Conservation (phyloP, 2,888 invertebrate species). For the Apeira syringaria region DNA sequence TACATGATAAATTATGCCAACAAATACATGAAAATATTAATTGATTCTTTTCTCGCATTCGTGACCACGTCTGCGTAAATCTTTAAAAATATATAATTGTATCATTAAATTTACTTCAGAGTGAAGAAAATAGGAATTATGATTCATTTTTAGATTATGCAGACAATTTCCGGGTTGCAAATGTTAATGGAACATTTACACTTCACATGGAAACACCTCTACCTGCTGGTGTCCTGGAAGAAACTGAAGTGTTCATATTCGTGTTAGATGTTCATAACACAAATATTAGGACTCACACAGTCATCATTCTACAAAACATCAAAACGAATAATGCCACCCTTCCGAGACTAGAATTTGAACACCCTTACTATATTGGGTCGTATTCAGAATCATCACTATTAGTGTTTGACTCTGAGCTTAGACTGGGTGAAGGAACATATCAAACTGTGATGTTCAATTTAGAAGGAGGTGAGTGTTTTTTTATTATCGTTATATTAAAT, state of each 20-base stretch:
- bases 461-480: constrained; percentile 22
- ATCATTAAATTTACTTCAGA: too few species aligned
- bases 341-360: constrained; percentile 17
- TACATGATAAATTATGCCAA: too few species aligned
- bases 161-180: constrained; percentile 36
- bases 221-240: constrained; percentile 27
- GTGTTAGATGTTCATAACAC: constrained; percentile 30
- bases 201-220: constrained; percentile 26
- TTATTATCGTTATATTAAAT: neutral
- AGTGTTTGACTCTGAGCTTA: constrained; percentile 20
- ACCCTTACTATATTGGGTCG: constrained; percentile 24
- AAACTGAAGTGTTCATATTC: constrained; percentile 35
- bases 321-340: neutral
- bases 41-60: too few species aligned
- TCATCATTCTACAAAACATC: constrained; percentile 21
- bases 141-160: constrained; percentile 41
- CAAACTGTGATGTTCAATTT: constrained; percentile 18
- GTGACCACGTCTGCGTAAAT: too few species aligned
- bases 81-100: too few species aligned
- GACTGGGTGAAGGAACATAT: constrained; percentile 20
- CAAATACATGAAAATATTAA: too few species aligned
- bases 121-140: constrained; percentile 19
- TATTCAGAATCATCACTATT: constrained; percentile 20
- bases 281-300: constrained; percentile 19
- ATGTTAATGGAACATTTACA: constrained; percentile 27